Evolutionary conservation across 2,113 vertebrate genomes (phyloP), one percentile per base, ranked within the genome.

Genomic region (Corapipo altera): DNA sequence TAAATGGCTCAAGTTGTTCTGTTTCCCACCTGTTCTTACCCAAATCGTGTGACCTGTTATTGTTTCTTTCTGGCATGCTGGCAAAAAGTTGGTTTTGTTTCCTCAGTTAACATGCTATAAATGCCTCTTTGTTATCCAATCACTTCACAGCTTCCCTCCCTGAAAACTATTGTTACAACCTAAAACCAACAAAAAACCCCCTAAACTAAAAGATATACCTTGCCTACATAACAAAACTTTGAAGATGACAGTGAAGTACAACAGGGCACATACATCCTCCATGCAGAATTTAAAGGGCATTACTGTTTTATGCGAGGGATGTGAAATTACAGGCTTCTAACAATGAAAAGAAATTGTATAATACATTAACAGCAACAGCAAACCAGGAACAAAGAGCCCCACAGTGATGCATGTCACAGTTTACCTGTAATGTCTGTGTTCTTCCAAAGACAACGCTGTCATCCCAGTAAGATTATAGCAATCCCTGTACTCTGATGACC

Each of bases 21-120:
- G 23, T 23, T 61, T 67, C 62, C 35, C 30, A 55, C 28, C 18
- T 4, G 8, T 65, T 37, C 65, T 23, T 51, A 13, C 26, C 52
- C 54, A 48, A 83, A 79, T 17, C 1, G 0, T 6, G 44, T 1
- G 5, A 70, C 23, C 13, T 21, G 17, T 24, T 9, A 44, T 4
- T 27, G 12, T 9, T 65, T 82, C 41, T 49, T 67, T 33, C 37
- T 33, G 66, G 65, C 22, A 39, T 0, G 1, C 0, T 14, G 59
- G 48, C 35, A 78, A 11, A 78, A 74, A 78, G n/a, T 2, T 37
- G 23, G 39, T 7, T 83, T 55, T 48, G 21, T 44, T 89, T 74
- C 59, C 41, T 66, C 69, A 16, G 30, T 65, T 57, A 71, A 37
- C 4, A 4, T 2, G 14, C 23, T 88, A 32, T 19, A 39, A 93